Percentiles rank a stretch among this genome's conserved stretches.
Evolutionary conservation across 2,113 vertebrate genomes (phyloP).

Genomic region (Myiozetetes cayanensis): DNA sequence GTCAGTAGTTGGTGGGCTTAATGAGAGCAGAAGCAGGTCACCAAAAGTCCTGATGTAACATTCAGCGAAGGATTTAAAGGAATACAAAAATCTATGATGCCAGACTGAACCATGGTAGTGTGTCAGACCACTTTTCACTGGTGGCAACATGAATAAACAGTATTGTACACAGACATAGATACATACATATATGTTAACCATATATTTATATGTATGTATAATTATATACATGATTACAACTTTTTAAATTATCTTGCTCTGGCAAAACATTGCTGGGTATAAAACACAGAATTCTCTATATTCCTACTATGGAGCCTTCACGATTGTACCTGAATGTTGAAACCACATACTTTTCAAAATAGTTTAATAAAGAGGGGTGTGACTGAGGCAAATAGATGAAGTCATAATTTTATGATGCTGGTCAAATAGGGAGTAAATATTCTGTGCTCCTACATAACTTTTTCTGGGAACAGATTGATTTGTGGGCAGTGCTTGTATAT

Average conservation of each 20-base stretch:
- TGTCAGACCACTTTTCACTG: neutral
- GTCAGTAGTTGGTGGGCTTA: neutral
- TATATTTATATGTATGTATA: neutral
- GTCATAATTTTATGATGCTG: neutral
- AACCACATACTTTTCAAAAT: neutral
- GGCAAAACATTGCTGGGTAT: neutral
- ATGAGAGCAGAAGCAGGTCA: neutral
- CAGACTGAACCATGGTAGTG: neutral
- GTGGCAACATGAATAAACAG: neutral
- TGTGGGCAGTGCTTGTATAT: neutral
- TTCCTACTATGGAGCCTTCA: neutral
- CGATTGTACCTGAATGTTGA: neutral
- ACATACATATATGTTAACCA: neutral
- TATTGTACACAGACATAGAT: neutral
- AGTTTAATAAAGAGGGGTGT: neutral
- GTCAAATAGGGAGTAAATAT: neutral
- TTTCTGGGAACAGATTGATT: neutral
- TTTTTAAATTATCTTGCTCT: neutral
- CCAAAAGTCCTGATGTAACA: neutral
- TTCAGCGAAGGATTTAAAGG: neutral
- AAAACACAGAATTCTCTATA: neutral
- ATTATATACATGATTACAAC: neutral
- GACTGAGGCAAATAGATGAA: neutral
- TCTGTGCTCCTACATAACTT: neutral
- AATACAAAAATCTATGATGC: neutral